phyloP scores from a whole-genome alignment of 2,797 vertebrate species.

The Macropodus opercularis region DNA sequence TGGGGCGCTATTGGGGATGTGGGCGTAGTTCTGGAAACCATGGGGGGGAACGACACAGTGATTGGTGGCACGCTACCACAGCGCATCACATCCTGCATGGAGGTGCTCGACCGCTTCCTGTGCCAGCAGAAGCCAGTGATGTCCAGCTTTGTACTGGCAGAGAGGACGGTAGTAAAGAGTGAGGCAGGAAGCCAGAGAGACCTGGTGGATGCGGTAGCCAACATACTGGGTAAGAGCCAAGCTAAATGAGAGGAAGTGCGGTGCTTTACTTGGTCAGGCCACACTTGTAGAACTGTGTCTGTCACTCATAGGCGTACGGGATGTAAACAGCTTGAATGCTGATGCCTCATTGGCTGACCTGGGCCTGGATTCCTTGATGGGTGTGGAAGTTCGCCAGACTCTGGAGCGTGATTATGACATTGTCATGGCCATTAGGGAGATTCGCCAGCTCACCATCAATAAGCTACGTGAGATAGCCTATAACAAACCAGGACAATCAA shows the following conservation, averaged over 20 bases:
- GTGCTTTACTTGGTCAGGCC: not conserved
- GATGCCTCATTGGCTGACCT: slow-evolving; percentile 90
- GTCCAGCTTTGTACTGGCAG: slow-evolving; percentile 94
- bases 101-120: slow-evolving; percentile 92
- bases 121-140: slow-evolving; percentile 86
- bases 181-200: slow-evolving; percentile 79
- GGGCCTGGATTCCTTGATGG: slow-evolving; percentile 97
- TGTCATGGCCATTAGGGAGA: slow-evolving; percentile 91
- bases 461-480: slow-evolving; percentile 87
- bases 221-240: slow-evolving; percentile 88
- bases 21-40: slow-evolving; percentile 88
- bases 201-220: slow-evolving; percentile 89
- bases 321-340: slow-evolving; percentile 85
- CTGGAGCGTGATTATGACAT: slow-evolving; percentile 93
- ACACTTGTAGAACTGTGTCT: not conserved
- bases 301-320: slow-evolving; percentile 85
- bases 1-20: slow-evolving; percentile 98
- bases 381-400: slow-evolving; percentile 94
- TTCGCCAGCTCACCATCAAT: slow-evolving; percentile 90
- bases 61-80: slow-evolving; percentile 92
- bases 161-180: slow-evolving; percentile 76
- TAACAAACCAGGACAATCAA: slow-evolving; percentile 54
- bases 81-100: slow-evolving; percentile 91
- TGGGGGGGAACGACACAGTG: slow-evolving; percentile 86
- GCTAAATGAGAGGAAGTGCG: too few relatives aligned